Conservation (phyloP, 1,140 invertebrate genomes). For the Cotesia vestalis region DNA sequence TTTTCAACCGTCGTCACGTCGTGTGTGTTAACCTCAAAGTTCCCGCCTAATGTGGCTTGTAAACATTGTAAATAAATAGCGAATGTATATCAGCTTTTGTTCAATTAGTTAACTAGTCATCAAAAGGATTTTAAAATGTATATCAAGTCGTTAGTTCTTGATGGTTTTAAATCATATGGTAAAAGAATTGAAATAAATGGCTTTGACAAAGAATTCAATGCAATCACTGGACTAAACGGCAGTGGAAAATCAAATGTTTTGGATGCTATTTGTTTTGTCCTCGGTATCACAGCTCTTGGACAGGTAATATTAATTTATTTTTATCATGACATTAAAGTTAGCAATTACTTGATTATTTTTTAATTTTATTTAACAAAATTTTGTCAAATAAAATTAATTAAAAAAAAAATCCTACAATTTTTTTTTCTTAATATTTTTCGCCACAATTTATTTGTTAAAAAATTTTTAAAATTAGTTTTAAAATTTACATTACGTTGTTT, state of each 20-base stretch:
- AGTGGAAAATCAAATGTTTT: constrained; percentile 99
- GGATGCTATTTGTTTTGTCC: constrained; percentile 97
- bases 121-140: constrained; percentile 74
- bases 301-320: constrained; percentile 72
- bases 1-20: too few species aligned
- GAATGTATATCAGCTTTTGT: too few species aligned
- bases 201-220: constrained; percentile 96
- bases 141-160: constrained; percentile 92
- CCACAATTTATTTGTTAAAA: constrained; percentile 16
- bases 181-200: constrained; percentile 90
- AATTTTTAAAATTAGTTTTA: too few species aligned
- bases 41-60: too few species aligned
- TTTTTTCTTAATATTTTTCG: neutral
- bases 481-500: neutral
- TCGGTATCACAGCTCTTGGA: constrained; percentile 93
- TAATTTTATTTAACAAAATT: constrained; percentile 39
- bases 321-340: neutral
- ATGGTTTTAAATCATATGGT: constrained; percentile 99
- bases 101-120: too few species aligned
- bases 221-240: constrained; percentile 98
- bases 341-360: constrained; percentile 15
- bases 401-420: too few species aligned
- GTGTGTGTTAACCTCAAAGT: too few species aligned
- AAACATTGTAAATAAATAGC: too few species aligned
- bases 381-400: neutral